Percentiles rank a stretch among this genome's conserved stretches.
Evolutionary conservation across 2,113 vertebrate species (phyloP).

Genomic region (Saccopteryx leptura): DNA sequence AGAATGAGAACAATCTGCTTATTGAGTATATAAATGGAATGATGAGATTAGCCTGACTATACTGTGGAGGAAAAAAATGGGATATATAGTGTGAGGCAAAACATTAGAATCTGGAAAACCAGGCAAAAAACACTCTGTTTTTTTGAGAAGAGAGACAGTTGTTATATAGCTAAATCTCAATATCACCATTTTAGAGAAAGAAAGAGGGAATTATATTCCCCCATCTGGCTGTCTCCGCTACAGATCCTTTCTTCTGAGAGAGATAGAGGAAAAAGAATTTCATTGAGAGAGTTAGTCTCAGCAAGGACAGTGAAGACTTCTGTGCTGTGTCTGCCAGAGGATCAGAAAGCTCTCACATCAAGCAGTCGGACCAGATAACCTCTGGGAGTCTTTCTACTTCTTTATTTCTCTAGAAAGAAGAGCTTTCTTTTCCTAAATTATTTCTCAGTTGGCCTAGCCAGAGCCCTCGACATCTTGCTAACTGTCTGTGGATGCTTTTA

Average conservation of each 20-base stretch:
- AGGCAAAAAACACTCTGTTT: slow-evolving; percentile 41
- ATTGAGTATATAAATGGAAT: neutral
- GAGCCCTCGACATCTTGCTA: neutral
- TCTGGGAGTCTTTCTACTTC: slow-evolving; percentile 49
- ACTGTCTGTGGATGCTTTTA: slow-evolving; percentile 30
- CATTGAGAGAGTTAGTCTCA: neutral
- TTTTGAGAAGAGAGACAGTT: slow-evolving; percentile 67
- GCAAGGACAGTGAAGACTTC: slow-evolving; percentile 51
- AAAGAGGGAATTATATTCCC: slow-evolving; percentile 51
- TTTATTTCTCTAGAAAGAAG: slow-evolving; percentile 63
- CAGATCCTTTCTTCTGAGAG: slow-evolving; percentile 45
- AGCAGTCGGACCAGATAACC: slow-evolving; percentile 51
- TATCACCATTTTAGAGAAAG: slow-evolving; percentile 26
- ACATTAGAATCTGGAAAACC: neutral
- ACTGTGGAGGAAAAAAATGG: slow-evolving; percentile 2
- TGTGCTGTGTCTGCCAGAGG: slow-evolving; percentile 30
- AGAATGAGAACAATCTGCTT: slow-evolving; percentile 16
- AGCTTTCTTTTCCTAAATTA: slow-evolving; percentile 54
- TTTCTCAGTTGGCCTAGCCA: slow-evolving; percentile 9
- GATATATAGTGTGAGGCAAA: neutral
- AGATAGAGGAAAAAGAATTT: neutral
- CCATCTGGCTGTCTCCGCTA: neutral
- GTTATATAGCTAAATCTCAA: slow-evolving; percentile 36
- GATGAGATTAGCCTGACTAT: neutral
- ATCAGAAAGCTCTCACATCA: slow-evolving; percentile 9